Base-by-base conservation (phyloP, 2,888 invertebrate genomes). In the Leucophora obtusa region DNA sequence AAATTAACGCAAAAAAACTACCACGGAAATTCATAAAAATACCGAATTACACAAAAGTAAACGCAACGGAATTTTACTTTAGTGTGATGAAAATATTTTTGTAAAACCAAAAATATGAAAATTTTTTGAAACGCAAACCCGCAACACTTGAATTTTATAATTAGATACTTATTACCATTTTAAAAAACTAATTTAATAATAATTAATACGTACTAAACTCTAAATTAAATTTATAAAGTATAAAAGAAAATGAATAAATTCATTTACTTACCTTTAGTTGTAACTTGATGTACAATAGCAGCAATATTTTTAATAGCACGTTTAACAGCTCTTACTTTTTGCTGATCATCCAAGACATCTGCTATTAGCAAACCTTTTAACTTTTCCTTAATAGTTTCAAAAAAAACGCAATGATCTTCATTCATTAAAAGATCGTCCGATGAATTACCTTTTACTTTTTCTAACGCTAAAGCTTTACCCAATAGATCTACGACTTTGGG, bases 351-450 rank as follows among this genome's bases (percentile, higher is more conserved):
- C 82, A 93, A 91, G 82, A 95, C 93, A 69, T 94, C 94, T 33
- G 95, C 95, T 86, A 95, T 93, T 76, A 94, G 89, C 68, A 95
- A 94, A 59, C 95, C 95, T 89, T 95, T 95, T 59, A 97, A 91
- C 89, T 96, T 96, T 89, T 96, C 96, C 85, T 96, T 96, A 0
- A 95, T 94, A 0, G 96, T 96, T 91, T 96, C 96, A 82, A 97
- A 93, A 83, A 96, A 91, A 0, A 95, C 95, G 84, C 93, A 93
- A 69, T 94, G 93, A 51, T 93, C 92, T 66, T 96, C 95, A 80
- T 94, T 94, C 66, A 93, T 92, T 0, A 96, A 89, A 51, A 96
- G 87, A 76, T 94, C 93, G 83, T 96, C 95, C 0, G 96, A 94
- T 2, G 95, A 94, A 89, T 95, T 95, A 0, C 94, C 92, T 83